Percentiles rank a stretch among this genome's conserved stretches.
Conservation (phyloP, 2,797 vertebrate species). For the Mico argentatus region DNA sequence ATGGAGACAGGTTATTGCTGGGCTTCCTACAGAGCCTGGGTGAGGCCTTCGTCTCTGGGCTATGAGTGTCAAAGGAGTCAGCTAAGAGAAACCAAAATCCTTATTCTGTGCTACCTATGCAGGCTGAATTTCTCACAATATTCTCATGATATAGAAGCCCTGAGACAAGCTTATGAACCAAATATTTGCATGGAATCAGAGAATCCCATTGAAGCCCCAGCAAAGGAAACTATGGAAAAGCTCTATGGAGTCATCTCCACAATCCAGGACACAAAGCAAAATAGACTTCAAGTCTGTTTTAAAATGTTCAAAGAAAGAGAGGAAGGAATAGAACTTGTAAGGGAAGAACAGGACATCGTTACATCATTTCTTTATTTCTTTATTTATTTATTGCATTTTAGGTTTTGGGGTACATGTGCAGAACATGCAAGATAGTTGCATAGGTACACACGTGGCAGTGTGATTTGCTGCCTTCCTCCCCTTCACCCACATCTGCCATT, state of each 20-base stretch:
- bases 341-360: background rate
- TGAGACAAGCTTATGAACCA: slow-evolving; percentile 7
- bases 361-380: background rate
- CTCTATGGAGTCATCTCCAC: background rate
- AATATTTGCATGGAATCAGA: background rate
- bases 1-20: background rate
- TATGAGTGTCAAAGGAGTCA: background rate
- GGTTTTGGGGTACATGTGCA: too few relatives aligned
- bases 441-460: too few relatives aligned
- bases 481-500: too few relatives aligned
- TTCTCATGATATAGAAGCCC: background rate
- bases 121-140: background rate
- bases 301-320: background rate
- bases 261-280: background rate
- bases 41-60: background rate
- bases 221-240: background rate
- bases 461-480: too few relatives aligned
- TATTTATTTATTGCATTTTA: too few relatives aligned
- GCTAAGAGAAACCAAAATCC: background rate
- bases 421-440: too few relatives aligned
- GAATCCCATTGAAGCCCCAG: background rate
- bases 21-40: background rate
- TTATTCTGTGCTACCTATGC: background rate
- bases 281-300: background rate
- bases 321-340: background rate